Evolutionary conservation across 2,888 invertebrate species (phyloP).

Genomic region (Physocephala rufipes): DNA sequence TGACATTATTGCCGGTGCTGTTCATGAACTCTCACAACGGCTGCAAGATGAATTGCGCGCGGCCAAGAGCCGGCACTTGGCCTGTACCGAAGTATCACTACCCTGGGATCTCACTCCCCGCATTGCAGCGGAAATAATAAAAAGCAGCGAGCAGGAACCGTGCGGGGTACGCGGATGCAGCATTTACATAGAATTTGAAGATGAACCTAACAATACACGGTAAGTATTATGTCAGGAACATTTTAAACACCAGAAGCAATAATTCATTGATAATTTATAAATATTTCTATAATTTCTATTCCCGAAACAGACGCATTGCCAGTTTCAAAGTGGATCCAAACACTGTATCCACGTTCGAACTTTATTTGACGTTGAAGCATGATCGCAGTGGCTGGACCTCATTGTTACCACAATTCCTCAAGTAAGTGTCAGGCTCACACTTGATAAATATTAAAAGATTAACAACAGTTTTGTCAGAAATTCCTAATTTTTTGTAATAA

Average conservation of each 20-base stretch:
- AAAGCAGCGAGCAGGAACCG: constrained; percentile 87
- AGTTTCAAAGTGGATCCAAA: constrained; percentile 86
- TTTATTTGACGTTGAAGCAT: constrained; percentile 87
- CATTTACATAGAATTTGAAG: constrained; percentile 84
- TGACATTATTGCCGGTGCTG: constrained; percentile 59
- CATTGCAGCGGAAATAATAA: constrained; percentile 81
- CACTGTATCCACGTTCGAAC: constrained; percentile 90
- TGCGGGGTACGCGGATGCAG: constrained; percentile 89
- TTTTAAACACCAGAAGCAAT: background rate
- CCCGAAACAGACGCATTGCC: constrained; percentile 75
- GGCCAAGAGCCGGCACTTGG: constrained; percentile 81
- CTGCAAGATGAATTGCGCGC: constrained; percentile 82
- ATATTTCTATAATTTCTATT: too few species aligned
- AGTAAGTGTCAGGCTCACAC: constrained; percentile 73
- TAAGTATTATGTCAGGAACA: constrained; percentile 45
- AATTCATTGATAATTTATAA: too few species aligned
- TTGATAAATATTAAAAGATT: background rate
- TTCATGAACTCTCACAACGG: constrained; percentile 74
- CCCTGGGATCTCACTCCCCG: constrained; percentile 83
- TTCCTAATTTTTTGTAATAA: background rate
- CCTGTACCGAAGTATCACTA: constrained; percentile 85
- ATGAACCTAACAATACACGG: constrained; percentile 71
- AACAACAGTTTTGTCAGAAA: background rate
- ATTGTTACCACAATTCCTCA: constrained; percentile 87
- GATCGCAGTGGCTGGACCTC: constrained; percentile 88